Evolutionary conservation across 2,888 invertebrate species (phyloP).

Genomic region (Drosophila anomelani): DNA sequence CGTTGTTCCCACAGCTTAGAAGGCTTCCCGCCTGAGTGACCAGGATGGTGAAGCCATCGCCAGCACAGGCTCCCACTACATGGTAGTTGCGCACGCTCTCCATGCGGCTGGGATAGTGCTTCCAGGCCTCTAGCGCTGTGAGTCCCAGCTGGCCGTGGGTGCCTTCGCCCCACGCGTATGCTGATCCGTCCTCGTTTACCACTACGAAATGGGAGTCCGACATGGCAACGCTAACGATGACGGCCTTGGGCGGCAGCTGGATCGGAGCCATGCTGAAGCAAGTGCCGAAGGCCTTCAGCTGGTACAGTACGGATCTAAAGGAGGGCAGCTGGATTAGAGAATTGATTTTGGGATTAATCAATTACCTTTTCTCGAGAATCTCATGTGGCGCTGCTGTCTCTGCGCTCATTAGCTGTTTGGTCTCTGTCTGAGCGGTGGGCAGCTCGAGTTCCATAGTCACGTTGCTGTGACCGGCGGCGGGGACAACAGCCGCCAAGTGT

Average conservation of each 20-base stretch:
- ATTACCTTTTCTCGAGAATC: slow-evolving; percentile 80
- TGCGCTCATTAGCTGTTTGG: slow-evolving; percentile 83
- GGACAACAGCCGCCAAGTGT: slow-evolving; percentile 42
- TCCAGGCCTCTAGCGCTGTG: slow-evolving; percentile 85
- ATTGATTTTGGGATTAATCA: not conserved
- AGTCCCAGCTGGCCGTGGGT: slow-evolving; percentile 88
- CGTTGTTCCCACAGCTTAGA: slow-evolving; percentile 89
- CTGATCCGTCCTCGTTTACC: slow-evolving; percentile 87
- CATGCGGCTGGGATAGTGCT: slow-evolving; percentile 86
- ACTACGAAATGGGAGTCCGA: slow-evolving; percentile 87
- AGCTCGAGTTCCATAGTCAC: slow-evolving; percentile 67
- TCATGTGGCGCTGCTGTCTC: slow-evolving; percentile 82
- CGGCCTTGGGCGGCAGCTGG: slow-evolving; percentile 86
- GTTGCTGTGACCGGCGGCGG: slow-evolving; percentile 49
- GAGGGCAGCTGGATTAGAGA: not conserved
- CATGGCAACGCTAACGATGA: slow-evolving; percentile 86
- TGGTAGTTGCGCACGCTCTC: slow-evolving; percentile 87
- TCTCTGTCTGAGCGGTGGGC: slow-evolving; percentile 82
- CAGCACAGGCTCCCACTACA: slow-evolving; percentile 87
- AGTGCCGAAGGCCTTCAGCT: slow-evolving; percentile 86
- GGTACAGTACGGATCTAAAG: slow-evolving; percentile 86
- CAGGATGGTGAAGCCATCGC: slow-evolving; percentile 89
- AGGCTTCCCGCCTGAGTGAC: slow-evolving; percentile 89
- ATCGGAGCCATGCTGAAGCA: slow-evolving; percentile 86
- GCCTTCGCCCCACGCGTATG: slow-evolving; percentile 90